phyloP scores from a whole-genome alignment of 2,797 vertebrate species.

The Lagorchestes hirsutus region DNA sequence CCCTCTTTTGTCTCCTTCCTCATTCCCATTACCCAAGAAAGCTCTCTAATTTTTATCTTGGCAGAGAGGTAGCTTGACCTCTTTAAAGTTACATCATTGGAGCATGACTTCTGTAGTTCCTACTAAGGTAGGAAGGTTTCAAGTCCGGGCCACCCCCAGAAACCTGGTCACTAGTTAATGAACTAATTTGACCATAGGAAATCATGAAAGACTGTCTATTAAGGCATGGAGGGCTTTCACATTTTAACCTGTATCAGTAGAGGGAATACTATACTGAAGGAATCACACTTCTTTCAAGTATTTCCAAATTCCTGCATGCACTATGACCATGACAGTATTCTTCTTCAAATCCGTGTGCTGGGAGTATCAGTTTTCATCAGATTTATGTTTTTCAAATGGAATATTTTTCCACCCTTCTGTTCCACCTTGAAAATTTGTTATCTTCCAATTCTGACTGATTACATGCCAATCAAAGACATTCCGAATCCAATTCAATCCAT shows the following conservation, averaged over 20 bases:
- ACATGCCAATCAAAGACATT: background rate
- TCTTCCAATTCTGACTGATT: background rate
- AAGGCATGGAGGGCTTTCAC: background rate
- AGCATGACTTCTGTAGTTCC: background rate
- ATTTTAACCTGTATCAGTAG: background rate
- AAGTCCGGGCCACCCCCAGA: background rate
- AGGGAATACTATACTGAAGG: background rate
- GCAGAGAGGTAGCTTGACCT: background rate
- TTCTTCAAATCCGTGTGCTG: background rate
- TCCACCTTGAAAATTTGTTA: background rate
- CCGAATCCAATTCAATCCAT: background rate
- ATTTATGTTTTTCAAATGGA: background rate
- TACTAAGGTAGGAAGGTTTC: background rate
- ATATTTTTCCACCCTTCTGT: background rate
- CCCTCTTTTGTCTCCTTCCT: background rate
- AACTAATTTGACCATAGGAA: background rate
- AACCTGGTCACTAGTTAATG: background rate
- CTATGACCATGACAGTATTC: background rate
- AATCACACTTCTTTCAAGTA: background rate
- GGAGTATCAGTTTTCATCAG: background rate
- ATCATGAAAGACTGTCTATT: background rate
- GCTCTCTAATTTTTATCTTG: background rate
- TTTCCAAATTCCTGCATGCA: background rate
- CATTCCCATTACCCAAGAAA: background rate
- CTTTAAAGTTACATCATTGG: background rate